These are phyloP conservation scores for Nettapus auritus DNA, from an alignment of 2,113 vertebrate species.

Conservation along the genomic window DNA sequence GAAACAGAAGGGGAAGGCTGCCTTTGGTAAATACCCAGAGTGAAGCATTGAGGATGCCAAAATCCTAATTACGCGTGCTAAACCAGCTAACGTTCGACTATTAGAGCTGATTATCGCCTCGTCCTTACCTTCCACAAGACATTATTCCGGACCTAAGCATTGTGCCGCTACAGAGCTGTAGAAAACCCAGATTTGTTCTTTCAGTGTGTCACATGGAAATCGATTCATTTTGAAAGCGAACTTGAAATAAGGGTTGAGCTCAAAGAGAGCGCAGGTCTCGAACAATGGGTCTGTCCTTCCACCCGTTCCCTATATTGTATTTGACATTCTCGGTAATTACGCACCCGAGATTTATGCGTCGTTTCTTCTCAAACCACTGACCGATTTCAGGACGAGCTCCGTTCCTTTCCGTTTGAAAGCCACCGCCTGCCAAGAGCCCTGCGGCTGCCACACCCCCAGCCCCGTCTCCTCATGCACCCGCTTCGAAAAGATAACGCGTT, in stretches of 20 bases:
- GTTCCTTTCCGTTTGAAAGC: neutral
- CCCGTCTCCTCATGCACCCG: neutral
- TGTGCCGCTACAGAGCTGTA: neutral
- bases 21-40: neutral
- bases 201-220: neutral
- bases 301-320: neutral
- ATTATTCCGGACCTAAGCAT: neutral
- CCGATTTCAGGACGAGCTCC: neutral
- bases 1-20: neutral
- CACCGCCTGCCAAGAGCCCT: neutral
- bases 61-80: neutral
- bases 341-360: neutral
- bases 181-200: neutral
- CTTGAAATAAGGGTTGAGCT: neutral
- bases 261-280: neutral
- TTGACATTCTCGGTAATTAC: neutral
- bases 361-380: neutral
- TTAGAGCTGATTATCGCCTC: neutral
- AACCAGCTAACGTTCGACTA: neutral
- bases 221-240: neutral
- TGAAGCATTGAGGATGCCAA: neutral
- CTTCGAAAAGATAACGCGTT: fast-evolving
- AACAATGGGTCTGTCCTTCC: neutral
- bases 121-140: neutral
- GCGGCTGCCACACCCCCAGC: neutral